Evolutionary conservation across 2,113 vertebrate genomes (phyloP).

Genomic region (Rhabdomys dilectus): DNA sequence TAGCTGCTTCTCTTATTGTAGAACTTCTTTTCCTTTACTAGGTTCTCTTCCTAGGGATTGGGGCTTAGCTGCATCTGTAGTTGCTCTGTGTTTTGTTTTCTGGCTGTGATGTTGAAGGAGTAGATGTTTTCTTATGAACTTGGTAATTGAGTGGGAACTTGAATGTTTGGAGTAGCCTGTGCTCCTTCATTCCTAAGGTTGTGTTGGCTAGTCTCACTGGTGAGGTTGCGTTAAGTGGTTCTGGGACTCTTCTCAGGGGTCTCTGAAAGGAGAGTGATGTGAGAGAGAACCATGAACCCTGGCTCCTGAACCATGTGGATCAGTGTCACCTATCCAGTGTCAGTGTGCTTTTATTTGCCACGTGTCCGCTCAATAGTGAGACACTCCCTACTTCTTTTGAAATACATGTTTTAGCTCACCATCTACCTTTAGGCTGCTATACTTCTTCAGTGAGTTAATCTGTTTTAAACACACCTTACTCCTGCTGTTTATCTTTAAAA

Average conservation of each 20-base stretch:
- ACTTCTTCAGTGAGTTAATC: not conserved
- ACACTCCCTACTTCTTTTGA: not conserved
- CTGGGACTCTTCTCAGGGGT: not conserved
- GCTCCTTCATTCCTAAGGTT: not conserved
- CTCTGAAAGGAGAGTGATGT: not conserved
- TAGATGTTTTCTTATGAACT: not conserved
- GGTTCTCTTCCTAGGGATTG: not conserved
- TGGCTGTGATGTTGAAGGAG: not conserved
- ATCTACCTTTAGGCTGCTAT: not conserved
- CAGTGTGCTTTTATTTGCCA: not conserved
- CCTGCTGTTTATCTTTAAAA: conserved; percentile 47
- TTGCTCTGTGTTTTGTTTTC: not conserved
- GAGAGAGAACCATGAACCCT: too few relatives aligned
- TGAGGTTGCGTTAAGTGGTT: not conserved
- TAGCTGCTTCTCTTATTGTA: not conserved
- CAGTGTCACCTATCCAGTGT: not conserved
- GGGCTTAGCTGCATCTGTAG: not conserved
- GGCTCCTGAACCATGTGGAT: not conserved
- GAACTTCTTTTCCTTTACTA: not conserved
- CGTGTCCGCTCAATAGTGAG: not conserved
- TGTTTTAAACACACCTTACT: not conserved
- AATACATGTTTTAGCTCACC: not conserved
- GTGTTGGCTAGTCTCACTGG: not conserved
- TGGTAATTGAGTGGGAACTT: not conserved
- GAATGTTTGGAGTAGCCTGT: not conserved